Evolutionary conservation across 2,888 invertebrate species (phyloP).

Genomic region (Eupeodes latifasciatus): DNA sequence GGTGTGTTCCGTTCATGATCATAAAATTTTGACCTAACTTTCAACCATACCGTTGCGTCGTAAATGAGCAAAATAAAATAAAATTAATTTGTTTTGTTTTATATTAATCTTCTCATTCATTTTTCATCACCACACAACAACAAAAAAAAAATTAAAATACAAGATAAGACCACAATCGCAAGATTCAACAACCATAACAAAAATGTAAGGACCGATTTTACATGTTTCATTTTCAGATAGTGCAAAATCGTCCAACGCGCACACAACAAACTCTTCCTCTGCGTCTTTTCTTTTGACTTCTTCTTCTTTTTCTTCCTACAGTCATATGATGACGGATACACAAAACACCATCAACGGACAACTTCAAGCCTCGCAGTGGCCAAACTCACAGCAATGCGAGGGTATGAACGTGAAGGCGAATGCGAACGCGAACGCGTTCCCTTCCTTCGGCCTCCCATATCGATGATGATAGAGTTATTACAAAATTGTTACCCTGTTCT

Average conservation of each 20-base stretch:
- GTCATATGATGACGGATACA: background rate
- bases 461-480: constrained; percentile 84
- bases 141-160: constrained; percentile 15
- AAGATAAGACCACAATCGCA: constrained; percentile 63
- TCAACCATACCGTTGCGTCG: background rate
- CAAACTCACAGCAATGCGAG: too few relatives aligned
- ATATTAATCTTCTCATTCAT: constrained; percentile 61
- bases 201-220: constrained; percentile 70
- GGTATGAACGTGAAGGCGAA: background rate
- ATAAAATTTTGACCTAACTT: background rate
- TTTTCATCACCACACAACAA: constrained; percentile 56
- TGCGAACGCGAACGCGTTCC: background rate
- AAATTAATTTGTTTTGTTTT: constrained; percentile 17
- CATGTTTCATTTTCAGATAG: constrained; percentile 64
- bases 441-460: constrained; percentile 82
- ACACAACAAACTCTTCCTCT: constrained; percentile 22
- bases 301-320: background rate
- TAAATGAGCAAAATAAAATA: constrained; percentile 10
- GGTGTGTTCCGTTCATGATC: too few relatives aligned
- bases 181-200: constrained; percentile 54
- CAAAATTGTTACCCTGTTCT: constrained; percentile 81
- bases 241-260: constrained; percentile 3
- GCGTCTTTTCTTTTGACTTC: constrained; percentile 13
- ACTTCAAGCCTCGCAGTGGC: background rate
- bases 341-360: background rate